Evolutionary conservation across 2,888 invertebrate species (phyloP).

Genomic region (Cantharis lateralis): DNA sequence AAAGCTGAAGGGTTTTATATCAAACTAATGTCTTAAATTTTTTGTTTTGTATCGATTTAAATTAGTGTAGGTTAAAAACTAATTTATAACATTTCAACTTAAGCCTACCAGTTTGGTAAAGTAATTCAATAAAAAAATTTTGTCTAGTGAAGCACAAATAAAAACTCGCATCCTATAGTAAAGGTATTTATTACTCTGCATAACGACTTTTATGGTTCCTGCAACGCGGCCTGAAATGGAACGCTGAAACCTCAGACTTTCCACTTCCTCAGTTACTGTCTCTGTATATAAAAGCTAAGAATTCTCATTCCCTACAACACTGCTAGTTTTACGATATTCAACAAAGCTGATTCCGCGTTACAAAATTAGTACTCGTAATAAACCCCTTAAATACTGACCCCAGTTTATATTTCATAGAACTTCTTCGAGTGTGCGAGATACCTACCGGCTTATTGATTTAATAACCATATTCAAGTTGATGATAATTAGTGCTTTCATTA

Average conservation of each 20-base stretch:
- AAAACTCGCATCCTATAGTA: conserved; percentile 2
- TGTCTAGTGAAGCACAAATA: neutral
- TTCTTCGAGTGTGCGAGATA: neutral
- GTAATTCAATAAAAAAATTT: neutral
- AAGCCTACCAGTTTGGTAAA: neutral
- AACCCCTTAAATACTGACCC: conserved; percentile 1
- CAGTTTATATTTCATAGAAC: neutral
- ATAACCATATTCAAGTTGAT: neutral
- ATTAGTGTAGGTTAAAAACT: conserved; percentile 6
- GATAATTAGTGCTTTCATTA: conserved; percentile 2
- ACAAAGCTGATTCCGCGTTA: conserved; percentile 24
- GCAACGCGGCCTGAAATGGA: conserved; percentile 29
- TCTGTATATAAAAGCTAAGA: conserved; percentile 29
- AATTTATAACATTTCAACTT: neutral
- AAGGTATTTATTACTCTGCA: conserved; percentile 30
- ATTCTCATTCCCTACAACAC: conserved; percentile 19
- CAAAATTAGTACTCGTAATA: conserved; percentile 21
- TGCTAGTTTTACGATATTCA: conserved; percentile 24
- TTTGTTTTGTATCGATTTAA: conserved; percentile 9
- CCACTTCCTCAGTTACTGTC: conserved; percentile 29
- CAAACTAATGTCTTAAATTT: conserved; percentile 4
- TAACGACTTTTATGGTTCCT: conserved; percentile 30
- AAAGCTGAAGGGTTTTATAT: conserved; percentile 5
- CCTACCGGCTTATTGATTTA: neutral
- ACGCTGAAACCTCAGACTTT: conserved; percentile 27